A percentile compares a stretch with the other conserved stretches of the same genome.
Conservation (phyloP, 2,888 invertebrate species). For the Oasisia sp. region DNA sequence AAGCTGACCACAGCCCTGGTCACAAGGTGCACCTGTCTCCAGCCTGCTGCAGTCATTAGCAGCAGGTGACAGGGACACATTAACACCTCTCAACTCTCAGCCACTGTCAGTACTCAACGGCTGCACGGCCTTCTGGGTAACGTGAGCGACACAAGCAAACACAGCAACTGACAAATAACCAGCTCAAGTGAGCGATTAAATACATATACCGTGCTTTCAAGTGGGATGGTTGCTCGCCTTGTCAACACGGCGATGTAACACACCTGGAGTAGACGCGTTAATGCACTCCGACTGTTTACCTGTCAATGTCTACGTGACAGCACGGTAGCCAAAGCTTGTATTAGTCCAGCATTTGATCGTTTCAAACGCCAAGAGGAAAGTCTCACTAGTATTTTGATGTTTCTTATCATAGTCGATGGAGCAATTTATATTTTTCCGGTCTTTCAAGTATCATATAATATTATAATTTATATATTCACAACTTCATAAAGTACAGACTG, state of each 20-base stretch:
- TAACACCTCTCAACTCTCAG: background rate
- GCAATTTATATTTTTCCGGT: background rate
- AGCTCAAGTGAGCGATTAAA: slow-evolving; percentile 1
- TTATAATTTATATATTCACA: background rate
- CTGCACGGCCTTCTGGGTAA: background rate
- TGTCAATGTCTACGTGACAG: background rate
- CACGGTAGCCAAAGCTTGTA: background rate
- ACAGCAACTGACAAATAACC: background rate
- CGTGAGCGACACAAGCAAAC: too few species aligned
- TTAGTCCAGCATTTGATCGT: background rate
- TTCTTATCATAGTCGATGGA: background rate
- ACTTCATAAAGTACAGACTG: background rate
- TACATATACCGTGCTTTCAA: background rate
- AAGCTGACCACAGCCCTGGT: background rate
- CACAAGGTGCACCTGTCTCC: background rate
- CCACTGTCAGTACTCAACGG: background rate
- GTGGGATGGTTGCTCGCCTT: background rate
- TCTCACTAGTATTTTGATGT: background rate
- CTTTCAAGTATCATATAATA: background rate
- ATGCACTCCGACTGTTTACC: background rate
- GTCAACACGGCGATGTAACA: background rate
- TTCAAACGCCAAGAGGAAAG: background rate
- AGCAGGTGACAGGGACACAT: background rate
- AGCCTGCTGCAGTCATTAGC: background rate
- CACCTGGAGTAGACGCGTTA: background rate